phyloP scores from a whole-genome alignment of 2,888 invertebrate genomes.

The Nudaria mundana region DNA sequence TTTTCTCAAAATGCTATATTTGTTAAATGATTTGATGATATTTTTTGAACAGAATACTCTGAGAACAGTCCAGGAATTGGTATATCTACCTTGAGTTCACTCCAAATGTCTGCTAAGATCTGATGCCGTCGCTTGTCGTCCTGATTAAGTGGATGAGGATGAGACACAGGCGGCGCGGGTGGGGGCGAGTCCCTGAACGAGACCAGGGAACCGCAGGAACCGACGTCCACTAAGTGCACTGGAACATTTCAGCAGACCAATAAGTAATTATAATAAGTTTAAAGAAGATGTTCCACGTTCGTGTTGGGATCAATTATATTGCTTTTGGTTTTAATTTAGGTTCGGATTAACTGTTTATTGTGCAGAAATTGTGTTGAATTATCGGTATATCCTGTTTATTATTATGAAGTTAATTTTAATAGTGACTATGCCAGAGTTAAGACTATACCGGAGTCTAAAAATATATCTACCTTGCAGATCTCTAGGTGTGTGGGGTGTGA shows the following conservation, averaged over 20 bases:
- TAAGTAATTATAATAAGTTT: too few species aligned
- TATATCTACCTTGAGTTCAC: constrained; percentile 77
- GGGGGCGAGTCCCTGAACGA: constrained; percentile 76
- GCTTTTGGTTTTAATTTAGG: too few species aligned
- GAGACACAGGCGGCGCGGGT: constrained; percentile 63
- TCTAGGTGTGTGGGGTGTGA: constrained; percentile 42
- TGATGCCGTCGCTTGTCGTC: constrained; percentile 84
- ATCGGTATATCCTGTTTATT: too few species aligned
- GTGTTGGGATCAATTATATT: too few species aligned
- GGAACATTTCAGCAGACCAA: constrained; percentile 26
- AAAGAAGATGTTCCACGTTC: too few species aligned
- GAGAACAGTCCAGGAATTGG: too few species aligned
- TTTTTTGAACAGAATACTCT: too few species aligned
- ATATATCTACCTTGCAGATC: constrained; percentile 39
- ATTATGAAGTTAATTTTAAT: too few species aligned
- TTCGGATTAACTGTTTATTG: too few species aligned
- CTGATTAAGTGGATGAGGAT: constrained; percentile 78
- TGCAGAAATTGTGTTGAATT: too few species aligned
- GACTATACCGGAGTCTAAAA: not conserved
- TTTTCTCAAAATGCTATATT: not conserved
- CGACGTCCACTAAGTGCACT: constrained; percentile 72
- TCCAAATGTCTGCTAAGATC: constrained; percentile 83
- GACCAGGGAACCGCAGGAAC: constrained; percentile 73
- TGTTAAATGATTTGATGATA: not conserved
- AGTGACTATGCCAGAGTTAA: too few species aligned